These are phyloP conservation scores for Pheucticus melanocephalus DNA, from an alignment of 2,113 vertebrate genomes.

Conservation along the genomic window DNA sequence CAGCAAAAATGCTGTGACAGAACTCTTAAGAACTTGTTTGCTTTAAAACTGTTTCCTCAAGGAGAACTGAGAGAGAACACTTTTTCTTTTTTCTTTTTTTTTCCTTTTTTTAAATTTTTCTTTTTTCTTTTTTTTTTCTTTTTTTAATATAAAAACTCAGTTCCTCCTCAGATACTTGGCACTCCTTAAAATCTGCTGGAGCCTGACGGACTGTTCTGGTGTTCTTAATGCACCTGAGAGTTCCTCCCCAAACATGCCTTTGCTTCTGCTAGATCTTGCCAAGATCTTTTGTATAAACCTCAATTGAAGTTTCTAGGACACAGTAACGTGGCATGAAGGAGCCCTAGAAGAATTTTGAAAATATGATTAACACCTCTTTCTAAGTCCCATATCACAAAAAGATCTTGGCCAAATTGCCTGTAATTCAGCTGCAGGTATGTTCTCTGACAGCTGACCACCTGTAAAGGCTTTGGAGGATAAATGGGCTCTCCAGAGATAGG, in stretches of 20 bases:
- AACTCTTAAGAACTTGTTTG: neutral
- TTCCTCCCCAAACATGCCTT: constrained; percentile 39
- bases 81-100: neutral
- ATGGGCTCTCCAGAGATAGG: neutral
- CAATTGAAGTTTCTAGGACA: constrained; percentile 50
- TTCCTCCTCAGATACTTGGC: constrained; percentile 8
- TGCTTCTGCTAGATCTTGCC: constrained; percentile 23
- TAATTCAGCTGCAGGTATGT: constrained; percentile 13
- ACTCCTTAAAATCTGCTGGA: constrained; percentile 35
- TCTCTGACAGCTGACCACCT: constrained; percentile 22
- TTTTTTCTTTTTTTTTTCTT: too few relatives aligned
- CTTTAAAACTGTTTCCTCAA: neutral
- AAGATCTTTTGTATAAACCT: constrained; percentile 45
- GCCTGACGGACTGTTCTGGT: neutral
- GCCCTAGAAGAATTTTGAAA: constrained; percentile 19
- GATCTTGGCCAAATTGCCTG: neutral
- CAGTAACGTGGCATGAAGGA: neutral
- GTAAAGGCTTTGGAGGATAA: constrained; percentile 7
- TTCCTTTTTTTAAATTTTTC: neutral
- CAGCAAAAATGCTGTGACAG: neutral
- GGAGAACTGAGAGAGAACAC: neutral
- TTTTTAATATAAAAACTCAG: neutral
- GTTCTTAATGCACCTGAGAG: constrained; percentile 43
- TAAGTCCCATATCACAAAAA: neutral
- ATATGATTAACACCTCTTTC: constrained; percentile 11